Evolutionary conservation across 2,888 invertebrate genomes (phyloP).

Genomic region (Drosophila merina): DNA sequence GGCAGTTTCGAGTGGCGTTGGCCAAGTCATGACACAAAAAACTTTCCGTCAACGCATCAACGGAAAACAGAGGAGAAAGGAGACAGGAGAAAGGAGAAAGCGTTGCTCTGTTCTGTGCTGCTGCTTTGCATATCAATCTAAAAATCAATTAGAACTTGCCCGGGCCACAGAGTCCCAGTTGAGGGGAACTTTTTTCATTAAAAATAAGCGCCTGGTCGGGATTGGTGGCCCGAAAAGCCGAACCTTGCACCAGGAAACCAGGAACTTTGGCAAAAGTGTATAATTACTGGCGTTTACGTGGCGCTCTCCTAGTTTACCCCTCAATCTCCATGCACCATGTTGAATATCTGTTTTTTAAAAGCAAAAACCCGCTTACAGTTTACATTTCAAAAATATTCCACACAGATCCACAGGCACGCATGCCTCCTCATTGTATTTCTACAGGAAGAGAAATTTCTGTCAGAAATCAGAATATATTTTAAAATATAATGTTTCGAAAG

Average conservation of each 20-base stretch:
- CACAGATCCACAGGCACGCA: constrained; percentile 20
- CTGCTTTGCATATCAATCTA: constrained; percentile 79
- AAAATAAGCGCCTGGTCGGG: constrained; percentile 62
- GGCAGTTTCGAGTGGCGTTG: constrained; percentile 5
- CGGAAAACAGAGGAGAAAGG: background rate
- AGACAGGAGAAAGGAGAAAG: constrained; percentile 1
- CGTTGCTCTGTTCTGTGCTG: constrained; percentile 29
- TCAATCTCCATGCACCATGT: constrained; percentile 19
- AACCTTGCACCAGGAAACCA: constrained; percentile 38
- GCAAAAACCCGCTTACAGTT: constrained; percentile 48
- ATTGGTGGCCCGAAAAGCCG: constrained; percentile 40
- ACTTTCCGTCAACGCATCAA: constrained; percentile 56
- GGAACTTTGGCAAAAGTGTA: constrained; percentile 65
- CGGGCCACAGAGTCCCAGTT: constrained; percentile 44
- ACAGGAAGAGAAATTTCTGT: constrained; percentile 1
- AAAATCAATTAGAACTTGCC: constrained; percentile 79
- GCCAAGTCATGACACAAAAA: constrained; percentile 30
- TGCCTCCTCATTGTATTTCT: background rate
- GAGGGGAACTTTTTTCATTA: constrained; percentile 61
- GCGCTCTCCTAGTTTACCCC: constrained; percentile 21
- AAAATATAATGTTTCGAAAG: background rate
- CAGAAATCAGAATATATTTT: background rate
- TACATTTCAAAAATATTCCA: constrained; percentile 43
- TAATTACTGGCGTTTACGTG: constrained; percentile 71
- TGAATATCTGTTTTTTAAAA: constrained; percentile 51